Percentiles rank a stretch among this genome's conserved stretches.
Evolutionary conservation across 1,140 invertebrate species (phyloP).

Genomic region (Magallana gigas): DNA sequence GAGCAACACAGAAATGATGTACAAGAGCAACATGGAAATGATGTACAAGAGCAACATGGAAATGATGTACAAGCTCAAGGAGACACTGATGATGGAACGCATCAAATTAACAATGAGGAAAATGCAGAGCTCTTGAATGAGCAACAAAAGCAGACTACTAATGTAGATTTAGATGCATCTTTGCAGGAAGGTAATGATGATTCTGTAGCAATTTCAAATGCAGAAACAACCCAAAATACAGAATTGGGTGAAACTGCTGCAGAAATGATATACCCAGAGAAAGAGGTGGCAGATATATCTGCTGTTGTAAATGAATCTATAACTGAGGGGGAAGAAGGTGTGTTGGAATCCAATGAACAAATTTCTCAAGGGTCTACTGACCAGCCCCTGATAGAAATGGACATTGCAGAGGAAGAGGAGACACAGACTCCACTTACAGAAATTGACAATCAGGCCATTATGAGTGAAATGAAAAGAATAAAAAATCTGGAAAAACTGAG

Average conservation of each 20-base stretch:
- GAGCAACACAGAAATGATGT: background rate
- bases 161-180: background rate
- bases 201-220: background rate
- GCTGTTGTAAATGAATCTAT: background rate
- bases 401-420: background rate
- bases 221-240: background rate
- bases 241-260: background rate
- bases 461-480: constrained; percentile 19
- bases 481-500: constrained; percentile 9
- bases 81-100: background rate
- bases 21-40: background rate
- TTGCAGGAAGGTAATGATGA: background rate
- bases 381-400: background rate
- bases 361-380: background rate
- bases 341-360: background rate
- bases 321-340: background rate
- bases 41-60: background rate
- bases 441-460: background rate
- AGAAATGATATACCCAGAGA: background rate
- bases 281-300: background rate
- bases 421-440: background rate
- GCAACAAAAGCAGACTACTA: background rate
- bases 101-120: background rate
- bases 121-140: background rate
- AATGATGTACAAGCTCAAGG: background rate